Base-by-base conservation (phyloP, 2,113 vertebrate genomes). In the Corythoichthys haematopterus region DNA sequence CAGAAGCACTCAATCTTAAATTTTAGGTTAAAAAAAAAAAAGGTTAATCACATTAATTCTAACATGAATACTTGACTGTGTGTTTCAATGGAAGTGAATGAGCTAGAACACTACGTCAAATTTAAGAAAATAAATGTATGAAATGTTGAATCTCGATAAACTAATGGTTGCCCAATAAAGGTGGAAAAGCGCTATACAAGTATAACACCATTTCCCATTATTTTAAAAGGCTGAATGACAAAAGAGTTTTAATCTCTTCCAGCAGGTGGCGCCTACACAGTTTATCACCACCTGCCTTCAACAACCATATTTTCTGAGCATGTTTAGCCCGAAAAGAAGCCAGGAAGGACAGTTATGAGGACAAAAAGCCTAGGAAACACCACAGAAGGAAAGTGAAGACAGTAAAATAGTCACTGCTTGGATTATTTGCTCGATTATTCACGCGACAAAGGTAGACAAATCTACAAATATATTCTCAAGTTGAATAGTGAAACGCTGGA, bases 201-300 rank as follows among this genome's bases (percentile, higher is more conserved):
- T 28, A 28, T 28, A 28, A 28, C 20, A 28, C 20, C 20, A 28
- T 28, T 28, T 28, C 20, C 20, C 20, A 1, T 28, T 28, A 28
- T 28, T 12, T 33, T 57, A 3, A 57, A n/a, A 65, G 71, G 66
- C 78, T 82, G 76, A 37, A 78, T 78, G 79, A 74, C 77, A 87
- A 72, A 80, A 13, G 59, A 79, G 72, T 6, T 66, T 9, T 12
- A 14, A 46, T 14, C 68, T 69, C 62, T 61, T 69, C 85, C 87
- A 87, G 83, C 80, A 87, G 86, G 84, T 80, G 85, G 88, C 69
- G 53, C 74, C 55, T 57, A 71, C 73, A 71, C 69, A 79, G 63
- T 52, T 20, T 68, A 73, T 65, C 68, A 71, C 71, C 20, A 28
- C 20, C 20, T 28, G 20, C 20, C 20, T 28, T 28, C 20, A 80